A percentile compares a stretch with the other conserved stretches of the same genome.
Conservation (phyloP, 35 echinoderm and acorn worm genomes). For the Stichopus chloronotus region DNA sequence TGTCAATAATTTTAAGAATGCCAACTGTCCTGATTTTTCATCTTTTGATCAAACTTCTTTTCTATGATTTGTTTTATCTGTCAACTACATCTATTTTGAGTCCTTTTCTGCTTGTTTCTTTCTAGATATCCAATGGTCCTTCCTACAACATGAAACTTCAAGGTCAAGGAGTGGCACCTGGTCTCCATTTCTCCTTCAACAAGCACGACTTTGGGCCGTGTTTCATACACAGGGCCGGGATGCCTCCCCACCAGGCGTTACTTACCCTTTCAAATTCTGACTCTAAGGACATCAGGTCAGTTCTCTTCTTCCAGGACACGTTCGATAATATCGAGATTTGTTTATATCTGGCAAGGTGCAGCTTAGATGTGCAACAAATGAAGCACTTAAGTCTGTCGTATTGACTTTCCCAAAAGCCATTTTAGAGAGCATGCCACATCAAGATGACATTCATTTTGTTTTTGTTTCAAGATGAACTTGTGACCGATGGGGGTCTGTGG, state of each 20-base stretch:
- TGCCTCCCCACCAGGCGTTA: constrained; percentile 73
- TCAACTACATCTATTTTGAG: too few species aligned
- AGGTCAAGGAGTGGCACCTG: constrained; percentile 85
- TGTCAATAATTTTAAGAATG: too few species aligned
- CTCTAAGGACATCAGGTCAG: constrained; percentile 90
- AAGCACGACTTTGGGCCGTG: constrained; percentile 97
- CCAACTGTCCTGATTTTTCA: too few species aligned
- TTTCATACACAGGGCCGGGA: constrained; percentile 97
- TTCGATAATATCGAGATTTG: background rate
- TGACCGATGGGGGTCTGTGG: too few species aligned
- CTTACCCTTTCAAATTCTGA: constrained; percentile 92
- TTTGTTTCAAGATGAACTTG: too few species aligned
- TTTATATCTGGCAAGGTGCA: background rate
- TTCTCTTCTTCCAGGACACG: background rate
- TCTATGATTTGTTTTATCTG: too few species aligned
- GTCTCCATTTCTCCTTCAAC: constrained; percentile 93
- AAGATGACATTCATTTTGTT: too few species aligned
- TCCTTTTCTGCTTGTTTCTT: constrained; percentile 7
- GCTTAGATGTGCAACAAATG: background rate
- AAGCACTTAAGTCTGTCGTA: too few species aligned
- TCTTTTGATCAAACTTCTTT: too few species aligned
- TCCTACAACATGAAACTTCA: constrained; percentile 77
- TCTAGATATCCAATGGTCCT: constrained; percentile 93
- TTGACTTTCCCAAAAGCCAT: too few species aligned
- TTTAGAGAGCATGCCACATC: too few species aligned